Evolutionary conservation across 1,140 invertebrate genomes (phyloP).

Genomic region (Lamellibrachia luymesi): DNA sequence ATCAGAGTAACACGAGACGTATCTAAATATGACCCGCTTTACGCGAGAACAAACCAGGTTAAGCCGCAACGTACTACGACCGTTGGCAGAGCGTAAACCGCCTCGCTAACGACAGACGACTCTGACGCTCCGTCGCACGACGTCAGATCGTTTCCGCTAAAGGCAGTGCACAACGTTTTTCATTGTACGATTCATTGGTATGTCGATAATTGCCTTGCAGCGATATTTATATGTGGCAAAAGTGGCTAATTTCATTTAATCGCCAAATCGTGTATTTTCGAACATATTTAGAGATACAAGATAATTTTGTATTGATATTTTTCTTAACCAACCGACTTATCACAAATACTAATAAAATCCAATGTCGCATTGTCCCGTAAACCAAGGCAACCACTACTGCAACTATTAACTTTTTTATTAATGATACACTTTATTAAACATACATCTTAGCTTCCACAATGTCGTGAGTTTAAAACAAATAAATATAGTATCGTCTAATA

Average conservation of each 20-base stretch:
- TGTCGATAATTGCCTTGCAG: not conserved
- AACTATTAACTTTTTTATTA: too few species aligned
- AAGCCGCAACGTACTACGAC: not conserved
- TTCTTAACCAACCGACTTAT: not conserved
- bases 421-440: too few species aligned
- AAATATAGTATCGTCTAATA: too few species aligned
- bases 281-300: not conserved
- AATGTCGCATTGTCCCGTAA: not conserved
- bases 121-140: not conserved
- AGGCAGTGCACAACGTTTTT: not conserved
- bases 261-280: too few species aligned
- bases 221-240: not conserved
- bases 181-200: not conserved
- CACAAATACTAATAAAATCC: not conserved
- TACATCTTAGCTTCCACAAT: too few species aligned
- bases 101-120: not conserved
- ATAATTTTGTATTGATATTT: not conserved
- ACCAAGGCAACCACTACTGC: not conserved
- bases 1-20: not conserved
- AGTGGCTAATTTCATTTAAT: not conserved
- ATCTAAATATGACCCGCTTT: conserved; percentile 1
- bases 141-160: not conserved
- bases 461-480: too few species aligned
- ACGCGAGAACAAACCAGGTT: not conserved
- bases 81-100: not conserved